These are phyloP conservation scores for Speoplatyrhinus poulsoni DNA, from an alignment of 2,113 vertebrate genomes.

Conservation along the genomic window DNA sequence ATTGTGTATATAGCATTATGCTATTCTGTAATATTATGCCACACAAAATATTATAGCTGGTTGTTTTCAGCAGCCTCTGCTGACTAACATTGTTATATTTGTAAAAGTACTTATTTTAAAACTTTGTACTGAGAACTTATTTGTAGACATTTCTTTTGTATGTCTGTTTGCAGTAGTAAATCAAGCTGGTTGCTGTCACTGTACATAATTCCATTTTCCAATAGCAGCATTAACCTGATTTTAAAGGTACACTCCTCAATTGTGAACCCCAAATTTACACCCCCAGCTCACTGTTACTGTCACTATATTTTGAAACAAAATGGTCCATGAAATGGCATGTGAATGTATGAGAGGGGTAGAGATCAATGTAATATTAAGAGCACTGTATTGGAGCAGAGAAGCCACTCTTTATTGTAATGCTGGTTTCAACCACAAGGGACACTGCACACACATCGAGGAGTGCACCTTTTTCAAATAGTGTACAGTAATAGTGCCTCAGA, in stretches of 20 bases:
- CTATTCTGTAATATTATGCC: too few relatives aligned
- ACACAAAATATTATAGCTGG: background rate
- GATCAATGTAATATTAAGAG: too few relatives aligned
- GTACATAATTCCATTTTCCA: constrained; percentile 28
- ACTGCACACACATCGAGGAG: too few relatives aligned
- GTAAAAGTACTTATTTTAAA: background rate
- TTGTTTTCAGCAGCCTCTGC: constrained; percentile 1
- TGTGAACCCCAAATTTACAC: too few relatives aligned
- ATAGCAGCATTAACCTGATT: constrained; percentile 43
- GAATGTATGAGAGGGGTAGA: too few relatives aligned
- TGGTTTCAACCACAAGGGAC: too few relatives aligned
- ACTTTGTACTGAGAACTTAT: constrained; percentile 7
- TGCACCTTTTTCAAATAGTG: constrained; percentile 1
- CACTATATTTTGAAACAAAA: too few relatives aligned
- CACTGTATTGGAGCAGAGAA: too few relatives aligned
- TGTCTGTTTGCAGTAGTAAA: constrained; percentile 42
- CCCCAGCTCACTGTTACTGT: too few relatives aligned
- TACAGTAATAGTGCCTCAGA: constrained; percentile 44
- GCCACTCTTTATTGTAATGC: too few relatives aligned
- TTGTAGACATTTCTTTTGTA: constrained; percentile 16
- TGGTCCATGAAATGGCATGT: too few relatives aligned
- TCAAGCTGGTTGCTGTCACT: constrained; percentile 54
- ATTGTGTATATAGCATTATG: too few relatives aligned
- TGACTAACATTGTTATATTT: background rate
- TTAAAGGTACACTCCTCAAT: background rate